A percentile compares a stretch with the other conserved stretches of the same genome.
Conservation (phyloP, 2,113 vertebrate genomes). For the Pao palembangensis region DNA sequence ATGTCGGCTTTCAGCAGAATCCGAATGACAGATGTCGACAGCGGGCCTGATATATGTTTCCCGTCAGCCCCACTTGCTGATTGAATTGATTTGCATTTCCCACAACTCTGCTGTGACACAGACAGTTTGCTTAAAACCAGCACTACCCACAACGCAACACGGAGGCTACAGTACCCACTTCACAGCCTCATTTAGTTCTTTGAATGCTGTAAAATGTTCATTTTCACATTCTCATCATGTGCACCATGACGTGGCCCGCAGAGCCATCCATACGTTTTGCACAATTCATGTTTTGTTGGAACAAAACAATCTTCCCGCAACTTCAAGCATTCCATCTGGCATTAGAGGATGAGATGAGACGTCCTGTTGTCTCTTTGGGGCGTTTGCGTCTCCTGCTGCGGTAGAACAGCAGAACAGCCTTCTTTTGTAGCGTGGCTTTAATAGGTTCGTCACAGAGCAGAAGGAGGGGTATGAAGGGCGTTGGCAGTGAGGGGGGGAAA, state of each 20-base stretch:
- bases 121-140: conserved; percentile 12
- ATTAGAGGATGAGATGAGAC: background rate
- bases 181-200: background rate
- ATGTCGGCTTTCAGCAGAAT: conserved; percentile 28
- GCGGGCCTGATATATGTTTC: conserved; percentile 13
- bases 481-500: no score
- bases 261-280: background rate
- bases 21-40: conserved; percentile 29
- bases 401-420: conserved; percentile 16
- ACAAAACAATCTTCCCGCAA: conserved; percentile 7
- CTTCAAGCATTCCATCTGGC: background rate
- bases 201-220: conserved; percentile 14
- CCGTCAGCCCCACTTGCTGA: background rate
- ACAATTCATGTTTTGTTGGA: background rate
- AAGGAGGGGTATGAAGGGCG: background rate
- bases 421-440: conserved; percentile 1
- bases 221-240: background rate
- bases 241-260: background rate
- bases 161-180: background rate
- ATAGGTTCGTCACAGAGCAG: no score
- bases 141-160: conserved; percentile 8
- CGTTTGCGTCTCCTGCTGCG: background rate
- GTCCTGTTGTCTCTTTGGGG: conserved; percentile 8
- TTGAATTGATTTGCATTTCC: conserved; percentile 9
- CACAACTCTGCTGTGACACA: background rate